Evolutionary conservation across 2,797 vertebrate genomes (phyloP).

Genomic region (Pseudochirops cupreus): DNA sequence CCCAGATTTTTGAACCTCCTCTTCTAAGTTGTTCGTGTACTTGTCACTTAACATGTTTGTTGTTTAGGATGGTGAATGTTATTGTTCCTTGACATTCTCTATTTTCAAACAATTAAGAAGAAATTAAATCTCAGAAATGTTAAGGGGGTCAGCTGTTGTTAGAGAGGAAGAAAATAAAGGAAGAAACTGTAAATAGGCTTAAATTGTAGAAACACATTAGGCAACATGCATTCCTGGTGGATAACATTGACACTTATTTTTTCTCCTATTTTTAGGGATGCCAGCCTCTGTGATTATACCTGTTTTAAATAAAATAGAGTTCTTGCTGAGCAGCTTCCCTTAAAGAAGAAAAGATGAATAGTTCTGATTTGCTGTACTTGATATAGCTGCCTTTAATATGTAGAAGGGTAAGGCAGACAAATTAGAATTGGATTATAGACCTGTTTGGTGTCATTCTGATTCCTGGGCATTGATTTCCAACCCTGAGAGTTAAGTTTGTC

Average conservation of each 20-base stretch:
- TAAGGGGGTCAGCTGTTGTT: slow-evolving; percentile 51
- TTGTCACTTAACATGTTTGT: slow-evolving; percentile 15
- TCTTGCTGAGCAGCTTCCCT: slow-evolving; percentile 30
- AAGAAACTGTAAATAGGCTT: slow-evolving; percentile 37
- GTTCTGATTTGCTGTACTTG: slow-evolving; percentile 40
- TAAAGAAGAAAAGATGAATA: slow-evolving; percentile 23
- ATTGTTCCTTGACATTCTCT: slow-evolving; percentile 10
- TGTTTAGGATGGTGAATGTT: not conserved
- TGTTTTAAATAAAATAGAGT: slow-evolving; percentile 73
- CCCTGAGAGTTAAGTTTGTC: slow-evolving; percentile 24
- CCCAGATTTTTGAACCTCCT: not conserved
- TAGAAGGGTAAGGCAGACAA: not conserved
- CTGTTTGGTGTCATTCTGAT: not conserved
- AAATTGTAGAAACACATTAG: slow-evolving; percentile 35
- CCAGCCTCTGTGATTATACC: slow-evolving; percentile 28
- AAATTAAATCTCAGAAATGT: slow-evolving; percentile 47
- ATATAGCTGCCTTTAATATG: not conserved
- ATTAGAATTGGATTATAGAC: not conserved
- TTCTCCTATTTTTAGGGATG: slow-evolving; percentile 49
- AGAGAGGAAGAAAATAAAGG: slow-evolving; percentile 48
- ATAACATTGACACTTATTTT: not conserved
- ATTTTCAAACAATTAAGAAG: slow-evolving; percentile 54
- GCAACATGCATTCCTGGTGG: not conserved
- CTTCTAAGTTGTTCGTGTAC: not conserved
- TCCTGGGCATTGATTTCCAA: not conserved